Evolutionary conservation across 2,888 invertebrate genomes (phyloP).

Genomic region (Pristionchus maxplancki): DNA sequence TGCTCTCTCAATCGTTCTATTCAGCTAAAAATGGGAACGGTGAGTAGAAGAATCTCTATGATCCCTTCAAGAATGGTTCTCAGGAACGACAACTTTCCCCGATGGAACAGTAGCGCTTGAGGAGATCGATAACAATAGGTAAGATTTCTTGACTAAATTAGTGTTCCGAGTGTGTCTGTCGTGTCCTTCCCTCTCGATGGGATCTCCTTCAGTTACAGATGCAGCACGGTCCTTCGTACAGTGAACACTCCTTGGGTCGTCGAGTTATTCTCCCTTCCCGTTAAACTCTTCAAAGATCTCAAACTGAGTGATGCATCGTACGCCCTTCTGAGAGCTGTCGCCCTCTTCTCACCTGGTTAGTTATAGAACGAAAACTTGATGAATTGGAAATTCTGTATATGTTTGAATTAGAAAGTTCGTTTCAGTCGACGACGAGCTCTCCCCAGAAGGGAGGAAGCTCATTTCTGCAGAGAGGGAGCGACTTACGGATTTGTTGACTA

Average conservation of each 20-base stretch:
- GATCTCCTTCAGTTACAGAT: constrained; percentile 27
- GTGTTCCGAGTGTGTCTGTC: not conserved
- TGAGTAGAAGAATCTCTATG: not conserved
- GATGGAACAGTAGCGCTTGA: constrained; percentile 18
- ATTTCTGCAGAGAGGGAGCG: constrained; percentile 53
- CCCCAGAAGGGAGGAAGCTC: not conserved
- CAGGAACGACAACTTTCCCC: constrained; percentile 15
- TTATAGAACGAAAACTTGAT: too few species aligned
- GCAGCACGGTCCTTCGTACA: not conserved
- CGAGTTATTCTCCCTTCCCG: constrained; percentile 62
- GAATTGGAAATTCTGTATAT: too few species aligned
- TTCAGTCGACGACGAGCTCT: constrained; percentile 43
- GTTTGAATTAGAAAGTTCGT: too few species aligned
- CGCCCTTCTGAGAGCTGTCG: constrained; percentile 64
- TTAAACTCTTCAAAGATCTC: constrained; percentile 56
- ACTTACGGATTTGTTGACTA: constrained; percentile 54
- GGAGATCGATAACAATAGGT: constrained; percentile 15
- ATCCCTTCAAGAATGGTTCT: not conserved
- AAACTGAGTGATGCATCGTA: constrained; percentile 59
- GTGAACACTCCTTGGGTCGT: constrained; percentile 50
- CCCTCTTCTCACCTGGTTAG: constrained; percentile 61
- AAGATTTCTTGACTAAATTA: not conserved
- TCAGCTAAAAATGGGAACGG: constrained; percentile 52
- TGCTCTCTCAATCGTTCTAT: constrained; percentile 62
- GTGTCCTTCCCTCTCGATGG: not conserved